Conservation (phyloP, 2,888 invertebrate species). For the Sturmia bella region DNA sequence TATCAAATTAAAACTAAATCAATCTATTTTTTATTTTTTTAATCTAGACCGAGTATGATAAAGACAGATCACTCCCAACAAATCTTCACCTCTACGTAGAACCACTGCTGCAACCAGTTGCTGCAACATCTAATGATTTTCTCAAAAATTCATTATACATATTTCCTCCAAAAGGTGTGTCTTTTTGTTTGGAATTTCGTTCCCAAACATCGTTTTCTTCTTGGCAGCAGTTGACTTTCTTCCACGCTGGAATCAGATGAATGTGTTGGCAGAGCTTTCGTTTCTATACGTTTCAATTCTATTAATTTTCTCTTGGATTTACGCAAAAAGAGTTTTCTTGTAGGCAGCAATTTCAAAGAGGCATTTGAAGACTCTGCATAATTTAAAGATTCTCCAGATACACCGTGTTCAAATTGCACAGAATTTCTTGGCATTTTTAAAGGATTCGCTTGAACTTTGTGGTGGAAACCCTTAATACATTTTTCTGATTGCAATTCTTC, state of each 20-base stretch:
- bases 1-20: too few relatives aligned
- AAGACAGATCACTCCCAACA: too few relatives aligned
- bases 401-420: not conserved
- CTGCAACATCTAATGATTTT: slow-evolving; percentile 1
- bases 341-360: not conserved
- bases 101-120: not conserved
- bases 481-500: not conserved
- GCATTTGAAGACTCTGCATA: slow-evolving; percentile 11
- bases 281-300: slow-evolving; percentile 22
- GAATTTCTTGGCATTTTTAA: not conserved
- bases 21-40: too few relatives aligned
- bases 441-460: too few relatives aligned
- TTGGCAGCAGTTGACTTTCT: not conserved
- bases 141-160: slow-evolving; percentile 13
- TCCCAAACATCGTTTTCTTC: not conserved
- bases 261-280: not conserved
- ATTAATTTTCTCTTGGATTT: slow-evolving; percentile 8
- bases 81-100: not conserved
- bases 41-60: too few relatives aligned
- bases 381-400: not conserved
- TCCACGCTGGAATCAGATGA: slow-evolving; percentile 31
- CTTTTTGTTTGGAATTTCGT: slow-evolving; percentile 19
- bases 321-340: not conserved
- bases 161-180: slow-evolving; percentile 38
- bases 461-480: too few relatives aligned